Evolutionary conservation across 2,113 vertebrate species (phyloP).

Genomic region (Hystrix cristata): DNA sequence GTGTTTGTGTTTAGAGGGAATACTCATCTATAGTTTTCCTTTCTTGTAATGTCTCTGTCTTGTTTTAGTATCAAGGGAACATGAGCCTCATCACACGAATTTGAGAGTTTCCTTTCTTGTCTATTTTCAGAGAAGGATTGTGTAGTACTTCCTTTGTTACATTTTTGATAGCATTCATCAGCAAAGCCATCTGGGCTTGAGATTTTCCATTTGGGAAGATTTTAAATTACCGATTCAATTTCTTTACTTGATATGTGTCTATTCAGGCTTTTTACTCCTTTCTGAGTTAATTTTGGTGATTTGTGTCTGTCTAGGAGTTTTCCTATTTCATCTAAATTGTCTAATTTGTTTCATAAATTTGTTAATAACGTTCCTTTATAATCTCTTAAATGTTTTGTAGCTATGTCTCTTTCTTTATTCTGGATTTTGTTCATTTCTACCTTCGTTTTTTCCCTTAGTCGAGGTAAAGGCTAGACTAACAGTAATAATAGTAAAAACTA

Average conservation of each 20-base stretch:
- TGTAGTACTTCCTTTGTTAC: neutral
- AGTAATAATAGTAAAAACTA: neutral
- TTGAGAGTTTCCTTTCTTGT: neutral
- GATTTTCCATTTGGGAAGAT: neutral
- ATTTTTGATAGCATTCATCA: neutral
- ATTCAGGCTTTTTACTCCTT: neutral
- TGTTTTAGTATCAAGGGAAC: neutral
- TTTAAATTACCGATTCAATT: neutral
- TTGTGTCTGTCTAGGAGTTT: neutral
- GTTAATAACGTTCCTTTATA: neutral
- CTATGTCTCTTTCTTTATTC: neutral
- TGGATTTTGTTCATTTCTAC: neutral
- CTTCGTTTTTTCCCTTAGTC: neutral
- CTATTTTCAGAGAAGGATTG: constrained; percentile 1
- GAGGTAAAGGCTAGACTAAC: neutral
- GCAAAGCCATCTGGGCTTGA: neutral
- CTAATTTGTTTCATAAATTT: neutral
- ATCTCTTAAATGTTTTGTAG: neutral
- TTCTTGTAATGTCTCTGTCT: neutral
- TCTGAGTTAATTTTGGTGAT: neutral
- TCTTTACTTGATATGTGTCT: neutral
- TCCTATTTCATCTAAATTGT: neutral
- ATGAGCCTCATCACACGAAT: neutral
- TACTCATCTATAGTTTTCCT: neutral
- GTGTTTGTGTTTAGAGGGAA: neutral